Conservation (phyloP, 2,888 invertebrate genomes). For the Cantharis lateralis region DNA sequence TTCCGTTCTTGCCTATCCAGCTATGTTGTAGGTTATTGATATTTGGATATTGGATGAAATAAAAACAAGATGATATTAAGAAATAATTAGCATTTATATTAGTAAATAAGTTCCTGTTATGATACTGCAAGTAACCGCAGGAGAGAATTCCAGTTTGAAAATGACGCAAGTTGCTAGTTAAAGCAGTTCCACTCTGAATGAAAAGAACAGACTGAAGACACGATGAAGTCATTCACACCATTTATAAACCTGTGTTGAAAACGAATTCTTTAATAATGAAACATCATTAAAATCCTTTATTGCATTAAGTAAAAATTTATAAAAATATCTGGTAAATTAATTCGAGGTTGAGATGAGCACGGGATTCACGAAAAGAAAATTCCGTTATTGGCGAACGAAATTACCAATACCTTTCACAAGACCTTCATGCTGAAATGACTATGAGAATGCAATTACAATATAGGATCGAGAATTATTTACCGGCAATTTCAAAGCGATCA, state of each 20-base stretch:
- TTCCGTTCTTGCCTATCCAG: no score
- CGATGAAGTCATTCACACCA: slow-evolving; percentile 26
- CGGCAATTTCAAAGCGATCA: slow-evolving; percentile 1
- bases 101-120: slow-evolving; percentile 3
- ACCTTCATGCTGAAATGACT: slow-evolving; percentile 15
- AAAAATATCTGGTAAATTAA: background rate
- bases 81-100: background rate
- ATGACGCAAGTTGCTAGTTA: slow-evolving; percentile 19
- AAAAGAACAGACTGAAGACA: slow-evolving; percentile 25
- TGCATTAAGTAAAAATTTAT: background rate
- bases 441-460: slow-evolving; percentile 17
- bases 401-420: slow-evolving; percentile 15
- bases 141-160: slow-evolving; percentile 12
- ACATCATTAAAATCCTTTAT: background rate
- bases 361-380: slow-evolving; percentile 15
- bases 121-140: background rate
- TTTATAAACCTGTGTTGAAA: slow-evolving; percentile 10
- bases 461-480: background rate
- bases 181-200: slow-evolving; percentile 27
- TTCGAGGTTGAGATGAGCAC: slow-evolving; percentile 22
- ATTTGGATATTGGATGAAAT: no score
- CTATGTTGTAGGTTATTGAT: no score
- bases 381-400: slow-evolving; percentile 23
- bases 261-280: slow-evolving; percentile 10
- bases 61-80: background rate